Conservation (phyloP, 37 sponge, comb jelly and placozoan genomes). For the Agelas oroides region DNA sequence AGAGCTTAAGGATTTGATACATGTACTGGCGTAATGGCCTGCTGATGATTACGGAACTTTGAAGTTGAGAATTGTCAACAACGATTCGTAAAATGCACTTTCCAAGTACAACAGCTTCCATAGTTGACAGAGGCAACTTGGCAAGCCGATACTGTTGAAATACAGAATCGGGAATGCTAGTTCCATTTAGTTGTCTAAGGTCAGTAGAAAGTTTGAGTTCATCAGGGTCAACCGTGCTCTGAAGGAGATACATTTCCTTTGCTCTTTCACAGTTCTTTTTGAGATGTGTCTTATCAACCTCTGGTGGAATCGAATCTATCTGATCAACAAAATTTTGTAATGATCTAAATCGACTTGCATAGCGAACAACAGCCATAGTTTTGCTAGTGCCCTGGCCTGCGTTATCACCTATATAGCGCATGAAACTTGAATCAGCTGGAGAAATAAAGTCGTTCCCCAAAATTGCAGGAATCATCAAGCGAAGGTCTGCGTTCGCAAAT, state of each 20-base stretch:
- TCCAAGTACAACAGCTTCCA: conserved; percentile 23
- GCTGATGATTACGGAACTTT: neutral
- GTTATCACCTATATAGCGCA: neutral
- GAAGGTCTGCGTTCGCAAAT: conserved; percentile 18
- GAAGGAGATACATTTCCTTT: neutral
- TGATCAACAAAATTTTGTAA: conserved; percentile 4
- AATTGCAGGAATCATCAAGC: conserved; percentile 60
- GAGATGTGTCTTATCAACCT: neutral
- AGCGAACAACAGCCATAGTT: neutral
- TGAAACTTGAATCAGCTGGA: too few species aligned
- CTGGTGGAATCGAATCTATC: neutral
- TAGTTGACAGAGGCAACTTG: neutral
- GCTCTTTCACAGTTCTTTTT: neutral
- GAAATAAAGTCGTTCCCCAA: conserved; percentile 66
- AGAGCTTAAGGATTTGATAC: conserved; percentile 8
- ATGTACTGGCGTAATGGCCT: conserved; percentile 25
- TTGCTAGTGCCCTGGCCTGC: too few species aligned
- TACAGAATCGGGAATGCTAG: conserved; percentile 31
- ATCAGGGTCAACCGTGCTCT: neutral
- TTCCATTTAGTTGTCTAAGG: conserved; percentile 2
- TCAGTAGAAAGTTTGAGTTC: conserved; percentile 3
- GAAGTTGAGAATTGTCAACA: conserved; percentile 8
- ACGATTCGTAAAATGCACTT: conserved; percentile 14
- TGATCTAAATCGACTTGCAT: neutral
- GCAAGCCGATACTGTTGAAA: conserved; percentile 34